phyloP scores from a whole-genome alignment of 1,140 invertebrate genomes.

The Planococcus citri region DNA sequence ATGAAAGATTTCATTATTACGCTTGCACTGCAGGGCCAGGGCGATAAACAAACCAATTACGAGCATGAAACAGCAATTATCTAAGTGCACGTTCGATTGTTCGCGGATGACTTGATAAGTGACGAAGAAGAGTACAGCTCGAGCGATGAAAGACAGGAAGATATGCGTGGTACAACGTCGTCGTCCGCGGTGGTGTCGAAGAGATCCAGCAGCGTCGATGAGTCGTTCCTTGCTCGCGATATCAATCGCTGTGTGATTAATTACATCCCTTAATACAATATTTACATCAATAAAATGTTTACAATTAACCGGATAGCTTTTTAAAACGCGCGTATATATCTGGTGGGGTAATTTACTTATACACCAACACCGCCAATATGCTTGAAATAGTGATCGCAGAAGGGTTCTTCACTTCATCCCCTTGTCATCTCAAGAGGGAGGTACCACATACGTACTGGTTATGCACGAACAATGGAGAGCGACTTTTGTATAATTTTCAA shows the following conservation, averaged over 20 bases:
- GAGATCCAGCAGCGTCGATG: too few relatives aligned
- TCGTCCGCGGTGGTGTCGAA: neutral
- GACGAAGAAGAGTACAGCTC: neutral
- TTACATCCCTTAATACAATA: slow-evolving; percentile 20
- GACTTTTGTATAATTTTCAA: neutral
- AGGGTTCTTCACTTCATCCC: too few relatives aligned
- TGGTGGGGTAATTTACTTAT: slow-evolving; percentile 13
- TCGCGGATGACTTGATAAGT: slow-evolving; percentile 18
- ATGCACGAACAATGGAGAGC: slow-evolving; percentile 15
- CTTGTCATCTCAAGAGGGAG: neutral
- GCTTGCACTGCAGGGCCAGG: too few relatives aligned
- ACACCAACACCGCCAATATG: neutral
- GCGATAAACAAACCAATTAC: slow-evolving; percentile 20
- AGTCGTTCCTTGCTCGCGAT: neutral
- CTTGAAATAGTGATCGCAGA: too few relatives aligned
- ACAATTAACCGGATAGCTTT: slow-evolving; percentile 20
- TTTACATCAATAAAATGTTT: slow-evolving; percentile 21
- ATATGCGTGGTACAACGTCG: too few relatives aligned
- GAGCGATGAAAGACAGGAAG: too few relatives aligned
- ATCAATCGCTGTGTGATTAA: slow-evolving; percentile 11
- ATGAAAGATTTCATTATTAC: too few relatives aligned
- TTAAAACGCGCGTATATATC: neutral
- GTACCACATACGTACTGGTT: too few relatives aligned
- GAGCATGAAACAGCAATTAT: slow-evolving; percentile 19
- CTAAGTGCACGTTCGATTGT: slow-evolving; percentile 13